phyloP scores from a whole-genome alignment of 2,113 vertebrate species.

The Gymnorhina tibicen region DNA sequence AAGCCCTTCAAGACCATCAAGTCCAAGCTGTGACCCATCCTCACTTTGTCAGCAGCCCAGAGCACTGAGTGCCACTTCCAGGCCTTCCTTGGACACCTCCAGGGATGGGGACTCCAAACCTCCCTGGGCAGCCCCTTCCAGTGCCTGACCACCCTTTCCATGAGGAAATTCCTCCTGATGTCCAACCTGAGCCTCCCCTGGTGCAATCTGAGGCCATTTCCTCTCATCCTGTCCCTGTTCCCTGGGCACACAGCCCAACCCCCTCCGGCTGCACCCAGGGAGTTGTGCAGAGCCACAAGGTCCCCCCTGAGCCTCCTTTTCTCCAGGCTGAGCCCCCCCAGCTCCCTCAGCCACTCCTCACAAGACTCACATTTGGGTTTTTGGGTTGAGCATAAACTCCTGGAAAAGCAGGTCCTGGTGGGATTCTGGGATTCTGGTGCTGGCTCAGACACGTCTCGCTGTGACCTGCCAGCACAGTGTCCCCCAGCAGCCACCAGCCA shows the following conservation, averaged over 20 bases:
- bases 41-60: not conserved
- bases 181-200: not conserved
- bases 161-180: not conserved
- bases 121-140: not conserved
- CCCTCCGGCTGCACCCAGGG: accelerated
- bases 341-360: not conserved
- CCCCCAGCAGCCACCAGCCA: not conserved
- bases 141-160: accelerated
- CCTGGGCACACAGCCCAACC: accelerated
- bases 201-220: accelerated
- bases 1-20: accelerated
- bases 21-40: accelerated
- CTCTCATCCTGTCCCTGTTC: not conserved
- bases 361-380: not conserved
- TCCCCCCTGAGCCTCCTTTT: not conserved
- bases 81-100: accelerated
- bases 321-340: not conserved
- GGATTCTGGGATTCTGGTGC: not conserved
- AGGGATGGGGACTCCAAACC: not conserved
- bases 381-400: not conserved
- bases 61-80: not conserved
- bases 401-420: not conserved
- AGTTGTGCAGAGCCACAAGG: not conserved
- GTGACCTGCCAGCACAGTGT: not conserved
- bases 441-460: accelerated